phyloP scores from a whole-genome alignment of 2,888 invertebrate species.

The Archips xylosteana region DNA sequence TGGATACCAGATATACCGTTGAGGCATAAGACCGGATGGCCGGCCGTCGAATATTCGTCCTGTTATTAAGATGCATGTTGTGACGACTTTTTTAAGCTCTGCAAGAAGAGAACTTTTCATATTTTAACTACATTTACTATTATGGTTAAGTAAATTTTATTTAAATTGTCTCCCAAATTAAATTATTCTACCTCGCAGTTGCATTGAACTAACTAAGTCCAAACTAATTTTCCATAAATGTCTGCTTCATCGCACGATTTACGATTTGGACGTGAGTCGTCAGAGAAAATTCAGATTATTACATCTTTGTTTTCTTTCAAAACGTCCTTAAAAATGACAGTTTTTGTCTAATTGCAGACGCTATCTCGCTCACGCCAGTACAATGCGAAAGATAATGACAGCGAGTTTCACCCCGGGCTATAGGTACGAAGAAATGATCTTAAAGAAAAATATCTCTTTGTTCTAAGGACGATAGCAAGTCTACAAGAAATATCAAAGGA shows the following conservation, averaged over 20 bases:
- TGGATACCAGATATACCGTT: too few relatives aligned
- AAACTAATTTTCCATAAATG: too few relatives aligned
- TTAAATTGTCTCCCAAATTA: too few relatives aligned
- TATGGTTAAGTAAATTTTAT: too few relatives aligned
- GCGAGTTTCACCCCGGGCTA: not conserved
- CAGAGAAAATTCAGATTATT: not conserved
- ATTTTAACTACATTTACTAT: too few relatives aligned
- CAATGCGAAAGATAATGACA: constrained; percentile 21
- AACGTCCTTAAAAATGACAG: constrained; percentile 1
- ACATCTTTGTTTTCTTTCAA: constrained; percentile 8
- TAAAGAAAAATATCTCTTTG: constrained; percentile 33
- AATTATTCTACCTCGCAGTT: too few relatives aligned
- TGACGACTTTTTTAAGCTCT: too few relatives aligned
- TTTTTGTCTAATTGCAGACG: constrained; percentile 29
- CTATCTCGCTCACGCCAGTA: constrained; percentile 34
- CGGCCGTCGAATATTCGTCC: too few relatives aligned
- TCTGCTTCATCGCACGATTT: not conserved
- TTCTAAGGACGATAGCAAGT: constrained; percentile 26
- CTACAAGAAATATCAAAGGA: constrained; percentile 11
- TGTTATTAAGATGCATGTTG: too few relatives aligned
- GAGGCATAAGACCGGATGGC: too few relatives aligned
- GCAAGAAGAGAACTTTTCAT: too few relatives aligned
- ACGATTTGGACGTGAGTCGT: not conserved
- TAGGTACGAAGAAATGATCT: constrained; percentile 24
- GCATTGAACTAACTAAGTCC: too few relatives aligned